Evolutionary conservation across 1,140 invertebrate genomes (phyloP), one percentile per base, ranked within the genome.

Genomic region (Ceratina japonica): DNA sequence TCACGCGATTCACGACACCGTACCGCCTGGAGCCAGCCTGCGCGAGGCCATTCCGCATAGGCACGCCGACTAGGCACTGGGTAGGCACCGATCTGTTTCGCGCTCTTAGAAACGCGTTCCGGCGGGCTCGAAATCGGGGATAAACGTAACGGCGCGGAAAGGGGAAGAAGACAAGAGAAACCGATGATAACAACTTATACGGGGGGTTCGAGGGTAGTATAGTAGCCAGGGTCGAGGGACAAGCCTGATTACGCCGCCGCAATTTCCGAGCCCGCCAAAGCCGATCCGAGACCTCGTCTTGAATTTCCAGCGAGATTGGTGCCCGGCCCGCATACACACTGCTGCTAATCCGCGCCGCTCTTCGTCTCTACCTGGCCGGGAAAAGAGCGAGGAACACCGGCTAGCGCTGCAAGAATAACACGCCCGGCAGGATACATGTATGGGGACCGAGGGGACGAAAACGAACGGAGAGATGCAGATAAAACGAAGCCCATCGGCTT

Each of bases 1-100:
- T 90, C 89, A 90, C 89, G 89, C 89, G 87, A 90, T 87, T 87
- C 86, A 78, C 82, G 83, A 89, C 83, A 79, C 78, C 88, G 89
- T 90, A 89, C 88, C 88, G 86, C 87, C 85, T 88, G 84, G 89
- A 89, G 61, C 88, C 83, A 90, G 63, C 83, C 81, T 69, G 62
- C 71, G 52, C 16, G 58, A 62, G 70, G 59, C 31, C 65, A 79
- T 83, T 85, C 81, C 68, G 74, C 72, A 86, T 88, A 88, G 87
- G 81, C 82, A 87, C 80, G 69, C 73, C 37, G 31, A 66, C 56
- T 76, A 64, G 63, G 18, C 31, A 52, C 65, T 15, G 31, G 61
- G 59, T 54, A 69, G 76, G 49, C 68, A 54, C 62, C 56, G 52
- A n/a, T n/a, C 52, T 12, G 15, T n/a, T 79, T 72, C 70, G 24